Evolutionary conservation across 1,140 invertebrate genomes (phyloP).

Genomic region (Ips typographus): DNA sequence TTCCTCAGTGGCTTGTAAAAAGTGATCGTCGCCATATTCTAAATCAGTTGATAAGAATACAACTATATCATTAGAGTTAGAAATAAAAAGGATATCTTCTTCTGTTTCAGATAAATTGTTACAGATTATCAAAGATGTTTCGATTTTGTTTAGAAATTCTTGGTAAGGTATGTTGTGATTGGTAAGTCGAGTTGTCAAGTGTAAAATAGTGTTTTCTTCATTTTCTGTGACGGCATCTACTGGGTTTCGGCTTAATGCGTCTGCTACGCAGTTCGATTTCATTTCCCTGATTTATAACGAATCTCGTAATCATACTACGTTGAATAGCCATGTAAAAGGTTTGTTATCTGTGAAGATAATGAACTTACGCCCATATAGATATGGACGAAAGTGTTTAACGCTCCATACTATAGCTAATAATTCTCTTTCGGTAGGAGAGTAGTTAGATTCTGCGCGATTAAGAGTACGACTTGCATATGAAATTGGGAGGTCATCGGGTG

Average conservation of each 20-base stretch:
- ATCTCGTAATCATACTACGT: conserved; percentile 54
- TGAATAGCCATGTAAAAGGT: conserved; percentile 46
- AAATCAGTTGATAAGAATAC: not conserved
- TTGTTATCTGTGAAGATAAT: conserved; percentile 39
- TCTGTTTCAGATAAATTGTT: not conserved
- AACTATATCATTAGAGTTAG: not conserved
- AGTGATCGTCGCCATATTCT: not conserved
- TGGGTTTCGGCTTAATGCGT: conserved; percentile 29
- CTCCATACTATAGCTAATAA: conserved; percentile 47
- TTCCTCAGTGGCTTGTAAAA: not conserved
- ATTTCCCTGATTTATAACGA: conserved; percentile 49
- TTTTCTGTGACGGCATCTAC: not conserved
- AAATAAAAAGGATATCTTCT: not conserved
- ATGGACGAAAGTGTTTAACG: conserved; percentile 40
- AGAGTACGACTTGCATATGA: conserved; percentile 42
- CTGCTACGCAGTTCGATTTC: conserved; percentile 49
- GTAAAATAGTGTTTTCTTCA: not conserved
- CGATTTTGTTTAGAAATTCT: not conserved
- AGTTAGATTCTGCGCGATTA: no score
- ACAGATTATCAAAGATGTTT: not conserved
- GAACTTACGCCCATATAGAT: conserved; percentile 37
- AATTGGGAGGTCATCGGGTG: conserved; percentile 38
- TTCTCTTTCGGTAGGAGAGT: conserved; percentile 43
- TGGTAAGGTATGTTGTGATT: not conserved
- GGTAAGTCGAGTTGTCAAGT: not conserved